Conservation (phyloP, 2,797 vertebrate species). For the Malurus leucopterus region DNA sequence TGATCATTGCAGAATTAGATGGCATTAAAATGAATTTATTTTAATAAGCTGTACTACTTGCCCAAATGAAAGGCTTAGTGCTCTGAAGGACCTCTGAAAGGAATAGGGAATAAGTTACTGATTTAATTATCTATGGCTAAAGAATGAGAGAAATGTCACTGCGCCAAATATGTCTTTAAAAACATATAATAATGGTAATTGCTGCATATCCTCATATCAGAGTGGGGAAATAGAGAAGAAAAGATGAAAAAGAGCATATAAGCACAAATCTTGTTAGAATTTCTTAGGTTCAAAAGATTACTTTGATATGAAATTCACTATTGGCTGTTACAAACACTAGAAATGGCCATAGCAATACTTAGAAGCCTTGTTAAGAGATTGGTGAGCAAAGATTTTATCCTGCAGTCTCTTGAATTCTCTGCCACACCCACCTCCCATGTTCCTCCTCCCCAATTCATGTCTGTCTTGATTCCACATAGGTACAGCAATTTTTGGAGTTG, state of each 20-base stretch:
- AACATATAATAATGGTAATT: background rate
- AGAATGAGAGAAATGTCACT: background rate
- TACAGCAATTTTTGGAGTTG: background rate
- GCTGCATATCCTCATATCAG: background rate
- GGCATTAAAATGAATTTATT: conserved; percentile 34
- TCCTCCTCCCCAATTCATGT: accelerated
- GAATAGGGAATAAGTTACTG: background rate
- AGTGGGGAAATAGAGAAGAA: background rate
- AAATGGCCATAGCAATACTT: background rate
- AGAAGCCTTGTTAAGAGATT: background rate
- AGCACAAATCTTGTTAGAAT: background rate
- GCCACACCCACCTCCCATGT: background rate
- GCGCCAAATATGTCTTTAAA: background rate
- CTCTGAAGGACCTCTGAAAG: conserved; percentile 17
- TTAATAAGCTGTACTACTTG: conserved; percentile 26
- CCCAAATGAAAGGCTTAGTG: conserved; percentile 7
- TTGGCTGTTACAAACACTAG: background rate
- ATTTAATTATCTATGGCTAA: conserved; percentile 7
- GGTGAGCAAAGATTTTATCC: background rate
- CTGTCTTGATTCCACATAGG: background rate
- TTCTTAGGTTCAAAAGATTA: background rate
- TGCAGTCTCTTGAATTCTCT: background rate
- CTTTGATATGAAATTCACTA: background rate
- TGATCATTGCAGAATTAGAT: conserved; percentile 36
- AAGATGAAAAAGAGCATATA: background rate